Evolutionary conservation across 2,888 invertebrate genomes (phyloP), one percentile per base, ranked within the genome.

Genomic region (Argyresthia goedartella): DNA sequence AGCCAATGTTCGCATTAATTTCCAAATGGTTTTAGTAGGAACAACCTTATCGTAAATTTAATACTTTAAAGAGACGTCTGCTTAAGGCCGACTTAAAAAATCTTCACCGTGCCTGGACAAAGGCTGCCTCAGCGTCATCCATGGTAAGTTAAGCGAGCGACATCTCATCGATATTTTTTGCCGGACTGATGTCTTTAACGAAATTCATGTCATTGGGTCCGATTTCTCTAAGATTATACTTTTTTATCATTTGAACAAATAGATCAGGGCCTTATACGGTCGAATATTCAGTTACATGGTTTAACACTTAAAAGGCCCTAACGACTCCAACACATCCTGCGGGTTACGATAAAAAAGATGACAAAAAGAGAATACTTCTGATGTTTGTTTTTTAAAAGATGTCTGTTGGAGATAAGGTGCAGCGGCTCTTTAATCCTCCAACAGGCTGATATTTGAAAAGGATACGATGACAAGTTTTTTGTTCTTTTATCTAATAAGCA

Each of bases 291-390:
- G 85, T 85, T 86, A 86, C 85, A 86, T 80, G 85, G 84, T 86
- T 86, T 85, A 86, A 86, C 85, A 86, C 85, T 86, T 86, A 85
- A 85, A 86, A 85, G 84, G 82, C 80, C 85, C 85, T 86, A 86
- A 86, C 85, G 85, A 85, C 80, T 81, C 80, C 82, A 85, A 85
- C 85, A 85, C 84, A 86, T 86, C 85, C 85, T 86, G 84, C 84
- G 85, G 84, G 82, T 81, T 84, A 84, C 85, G 80, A 81, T 81
- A 82, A 86, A 85, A 82, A 82, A 84, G 67, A 76, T 70, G 69
- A 82, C 77, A 82, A 84, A 84, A 82, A 81, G 77, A 78, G 77
- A 75, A 81, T 77, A 81, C 76, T 74, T 73, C 73, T 81, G 75
- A 73, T 84, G 84, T 85, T 85, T 86, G 84, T 85, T 86, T 85